Base-by-base conservation (phyloP, 2,888 invertebrate species). In the Kuschelorhynchus macadamiae region DNA sequence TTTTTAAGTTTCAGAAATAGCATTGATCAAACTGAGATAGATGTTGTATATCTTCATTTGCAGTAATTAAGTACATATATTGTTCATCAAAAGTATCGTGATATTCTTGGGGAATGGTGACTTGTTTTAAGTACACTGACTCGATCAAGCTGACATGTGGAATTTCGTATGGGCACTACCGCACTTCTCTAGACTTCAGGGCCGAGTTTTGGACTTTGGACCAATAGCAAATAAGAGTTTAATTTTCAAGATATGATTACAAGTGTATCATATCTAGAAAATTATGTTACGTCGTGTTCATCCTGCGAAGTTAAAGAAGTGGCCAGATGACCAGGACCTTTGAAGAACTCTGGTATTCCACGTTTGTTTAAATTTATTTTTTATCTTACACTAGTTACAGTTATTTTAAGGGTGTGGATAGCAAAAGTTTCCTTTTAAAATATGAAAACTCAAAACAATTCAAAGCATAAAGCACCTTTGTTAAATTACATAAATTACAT, bases 321-420 rank as follows among this genome's bases (percentile, higher is more conserved):
- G 36, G 18, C n/a, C 36, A 33, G n/a, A 32, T 18, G 39, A 21
- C 33, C 18, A 39, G 36, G 52, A 39, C 14, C 11, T 2, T 18
- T 17, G 52, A 52, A 52, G 52, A 39, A 39, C 16, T 39, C 52
- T 52, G 52, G 52, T 52, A 52, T 52, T 18, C 52, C 52, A 52
- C 20, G 33, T 52, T 52, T 52, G 52, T 52, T 52, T 52, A n/a
- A 21, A 52, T 39, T 52, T 39, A 17, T 20, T 39, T 36, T 33
- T 16, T 49, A 30, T 20, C 3, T 44, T 18, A 21, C 36, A 52
- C n/a, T 52, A 21, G 17, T 52, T 11, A 12, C 20, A 36, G 12
- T 36, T 36, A 39, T n/a, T 39, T 9, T 39, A 20, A 36, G 39
- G 52, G 52, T 52, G 52, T 52, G 52, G 52, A 33, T 21, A 17